Conservation (phyloP, 2,797 vertebrate species). For the Melanotaenia parkinsoni region DNA sequence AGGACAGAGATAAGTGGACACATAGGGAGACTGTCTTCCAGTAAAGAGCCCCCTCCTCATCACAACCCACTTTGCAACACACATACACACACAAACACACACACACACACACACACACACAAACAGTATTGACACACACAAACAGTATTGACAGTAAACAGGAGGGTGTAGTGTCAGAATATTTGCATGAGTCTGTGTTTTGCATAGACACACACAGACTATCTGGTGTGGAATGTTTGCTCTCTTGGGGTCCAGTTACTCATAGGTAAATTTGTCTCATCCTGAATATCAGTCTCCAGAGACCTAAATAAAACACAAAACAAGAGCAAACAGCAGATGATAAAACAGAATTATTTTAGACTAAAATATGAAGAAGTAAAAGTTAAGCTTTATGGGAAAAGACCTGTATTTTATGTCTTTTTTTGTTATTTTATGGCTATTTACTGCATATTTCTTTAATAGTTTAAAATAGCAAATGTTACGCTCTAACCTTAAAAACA, state of each 20-base stretch:
- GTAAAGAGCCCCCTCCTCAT: conserved; percentile 37
- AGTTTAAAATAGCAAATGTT: no score
- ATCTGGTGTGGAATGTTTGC: conserved; percentile 74
- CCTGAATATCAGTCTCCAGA: neutral
- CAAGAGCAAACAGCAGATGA: no score
- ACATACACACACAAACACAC: conserved; percentile 20
- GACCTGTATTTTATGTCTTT: no score
- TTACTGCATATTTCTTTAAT: no score
- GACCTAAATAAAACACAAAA: no score
- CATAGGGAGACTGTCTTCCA: conserved; percentile 33
- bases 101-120: conserved; percentile 16
- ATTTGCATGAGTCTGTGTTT: conserved; percentile 49
- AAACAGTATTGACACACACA: conserved; percentile 65
- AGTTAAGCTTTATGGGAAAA: no score
- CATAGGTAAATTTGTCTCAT: neutral
- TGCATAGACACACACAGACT: conserved; percentile 26
- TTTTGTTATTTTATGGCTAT: no score
- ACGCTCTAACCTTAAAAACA: no score
- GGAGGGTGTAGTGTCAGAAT: conserved; percentile 62
- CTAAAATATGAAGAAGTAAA: no score
- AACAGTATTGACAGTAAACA: conserved; percentile 77
- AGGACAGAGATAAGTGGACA: conserved; percentile 9
- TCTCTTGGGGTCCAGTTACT: conserved; percentile 44
- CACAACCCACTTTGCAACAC: neutral
- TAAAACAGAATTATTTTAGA: no score